Evolutionary conservation across 2,797 vertebrate genomes (phyloP).

Genomic region (Spinus olivaceus): DNA sequence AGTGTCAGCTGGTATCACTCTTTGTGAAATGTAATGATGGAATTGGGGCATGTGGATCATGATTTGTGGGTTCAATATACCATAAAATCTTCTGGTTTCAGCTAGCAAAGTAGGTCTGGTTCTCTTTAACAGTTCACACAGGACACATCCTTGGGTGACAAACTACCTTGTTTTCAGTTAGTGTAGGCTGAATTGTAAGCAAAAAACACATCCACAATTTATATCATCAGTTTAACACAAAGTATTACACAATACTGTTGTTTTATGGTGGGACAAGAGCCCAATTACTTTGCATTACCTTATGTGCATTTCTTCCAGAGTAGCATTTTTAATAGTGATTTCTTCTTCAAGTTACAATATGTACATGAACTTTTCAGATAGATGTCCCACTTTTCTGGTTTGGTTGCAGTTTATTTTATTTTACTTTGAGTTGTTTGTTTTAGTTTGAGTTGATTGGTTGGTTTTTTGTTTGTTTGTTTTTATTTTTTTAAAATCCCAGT

Average conservation of each 20-base stretch:
- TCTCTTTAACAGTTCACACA: slow-evolving; percentile 2
- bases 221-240: neutral
- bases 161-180: neutral
- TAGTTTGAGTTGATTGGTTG: neutral
- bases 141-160: neutral
- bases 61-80: slow-evolving; percentile 48
- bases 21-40: slow-evolving; percentile 9
- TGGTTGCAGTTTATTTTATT: neutral
- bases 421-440: neutral
- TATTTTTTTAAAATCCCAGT: neutral
- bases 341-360: neutral
- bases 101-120: neutral
- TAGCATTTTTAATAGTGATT: neutral
- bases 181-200: neutral
- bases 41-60: slow-evolving; percentile 3
- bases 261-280: neutral
- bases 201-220: neutral
- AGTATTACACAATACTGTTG: neutral
- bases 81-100: neutral
- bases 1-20: neutral
- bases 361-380: neutral
- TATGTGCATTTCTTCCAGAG: neutral
- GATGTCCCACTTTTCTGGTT: neutral
- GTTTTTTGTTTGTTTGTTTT: neutral
- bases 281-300: neutral